These are phyloP conservation scores for Pseudomugil tenellus DNA, from an alignment of 2,797 vertebrate species.

Conservation along the genomic window DNA sequence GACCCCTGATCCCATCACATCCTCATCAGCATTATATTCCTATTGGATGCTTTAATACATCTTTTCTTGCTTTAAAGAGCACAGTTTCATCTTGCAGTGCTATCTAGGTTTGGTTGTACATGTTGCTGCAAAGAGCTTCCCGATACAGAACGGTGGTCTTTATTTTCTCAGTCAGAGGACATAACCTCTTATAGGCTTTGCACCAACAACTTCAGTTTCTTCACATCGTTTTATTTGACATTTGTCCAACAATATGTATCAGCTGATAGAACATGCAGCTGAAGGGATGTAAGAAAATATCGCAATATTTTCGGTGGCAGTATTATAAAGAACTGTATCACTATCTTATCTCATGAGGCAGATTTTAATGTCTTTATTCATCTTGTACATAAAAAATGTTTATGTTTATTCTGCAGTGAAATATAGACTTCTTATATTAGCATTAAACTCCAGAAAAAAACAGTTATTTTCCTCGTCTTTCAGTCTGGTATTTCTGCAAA, in stretches of 20 bases:
- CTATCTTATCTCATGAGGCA: no score
- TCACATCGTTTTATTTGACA: constrained; percentile 18
- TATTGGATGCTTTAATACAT: not conserved
- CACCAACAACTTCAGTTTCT: not conserved
- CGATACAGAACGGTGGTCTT: not conserved
- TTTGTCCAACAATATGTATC: constrained; percentile 1
- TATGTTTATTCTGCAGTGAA: no score
- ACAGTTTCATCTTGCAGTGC: not conserved
- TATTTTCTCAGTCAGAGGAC: not conserved
- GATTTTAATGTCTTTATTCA: no score
- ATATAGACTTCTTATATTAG: no score
- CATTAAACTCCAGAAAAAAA: no score
- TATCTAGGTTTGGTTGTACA: not conserved
- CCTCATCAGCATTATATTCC: not conserved
- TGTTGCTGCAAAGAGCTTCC: constrained; percentile 10
- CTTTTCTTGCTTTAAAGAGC: not conserved
- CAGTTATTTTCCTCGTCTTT: no score
- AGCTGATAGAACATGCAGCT: not conserved
- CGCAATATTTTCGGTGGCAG: no score
- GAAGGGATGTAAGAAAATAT: no score
- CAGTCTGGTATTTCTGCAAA: no score
- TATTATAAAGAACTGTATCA: no score
- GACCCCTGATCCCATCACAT: not conserved
- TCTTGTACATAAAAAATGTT: no score
- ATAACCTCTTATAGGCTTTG: not conserved